phyloP scores from a whole-genome alignment of 1,140 invertebrate genomes.

The Drosophila serrata region DNA sequence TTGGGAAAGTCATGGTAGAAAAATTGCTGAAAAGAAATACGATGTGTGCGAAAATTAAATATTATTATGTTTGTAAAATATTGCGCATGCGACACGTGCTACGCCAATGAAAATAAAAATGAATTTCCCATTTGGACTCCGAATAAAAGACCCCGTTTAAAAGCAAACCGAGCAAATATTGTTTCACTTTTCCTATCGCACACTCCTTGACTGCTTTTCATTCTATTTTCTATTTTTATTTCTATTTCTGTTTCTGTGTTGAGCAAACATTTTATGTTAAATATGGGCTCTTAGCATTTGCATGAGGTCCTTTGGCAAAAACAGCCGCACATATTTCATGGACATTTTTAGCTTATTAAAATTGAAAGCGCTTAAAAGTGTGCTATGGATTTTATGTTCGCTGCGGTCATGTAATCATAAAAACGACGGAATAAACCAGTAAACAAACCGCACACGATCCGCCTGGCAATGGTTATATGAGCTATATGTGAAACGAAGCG shows the following conservation, averaged over 20 bases:
- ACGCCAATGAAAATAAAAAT: conserved; percentile 22
- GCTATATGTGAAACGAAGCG: conserved; percentile 11
- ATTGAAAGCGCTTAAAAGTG: conserved; percentile 50
- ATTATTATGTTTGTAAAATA: conserved; percentile 40
- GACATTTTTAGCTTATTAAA: conserved; percentile 64
- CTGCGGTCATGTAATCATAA: conserved; percentile 33
- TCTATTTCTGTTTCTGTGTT: conserved; percentile 19
- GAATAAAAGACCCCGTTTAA: conserved; percentile 2
- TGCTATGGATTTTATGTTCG: conserved; percentile 43
- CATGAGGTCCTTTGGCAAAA: conserved; percentile 29
- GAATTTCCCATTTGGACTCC: conserved; percentile 18
- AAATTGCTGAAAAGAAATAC: conserved; percentile 79
- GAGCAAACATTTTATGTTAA: conserved; percentile 52
- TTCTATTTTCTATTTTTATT: conserved; percentile 4
- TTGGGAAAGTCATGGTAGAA: conserved; percentile 85
- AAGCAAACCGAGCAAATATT: conserved; percentile 13
- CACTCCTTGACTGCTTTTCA: neutral
- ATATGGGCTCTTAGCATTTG: conserved; percentile 31
- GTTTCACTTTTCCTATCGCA: conserved; percentile 7
- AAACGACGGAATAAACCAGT: conserved; percentile 7
- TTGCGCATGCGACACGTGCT: conserved; percentile 20
- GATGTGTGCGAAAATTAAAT: conserved; percentile 36
- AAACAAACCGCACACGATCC: conserved; percentile 21
- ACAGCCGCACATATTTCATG: conserved; percentile 40
- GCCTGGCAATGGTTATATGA: conserved; percentile 17